Evolutionary conservation across 2,113 vertebrate species (phyloP).

Genomic region (Furnarius figulus): DNA sequence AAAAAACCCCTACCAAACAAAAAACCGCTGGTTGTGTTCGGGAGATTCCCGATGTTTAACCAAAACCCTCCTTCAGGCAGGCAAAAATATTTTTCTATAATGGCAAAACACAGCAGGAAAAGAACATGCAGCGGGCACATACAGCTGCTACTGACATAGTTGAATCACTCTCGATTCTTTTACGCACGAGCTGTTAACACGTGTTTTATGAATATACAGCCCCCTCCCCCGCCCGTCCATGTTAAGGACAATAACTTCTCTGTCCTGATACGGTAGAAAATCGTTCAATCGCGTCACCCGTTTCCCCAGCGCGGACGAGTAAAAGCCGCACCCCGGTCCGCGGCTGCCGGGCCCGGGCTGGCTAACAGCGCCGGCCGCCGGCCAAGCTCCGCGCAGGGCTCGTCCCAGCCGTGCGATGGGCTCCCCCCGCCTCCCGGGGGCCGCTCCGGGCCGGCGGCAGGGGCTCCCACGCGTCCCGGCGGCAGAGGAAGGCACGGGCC

Average conservation of each 20-base stretch:
- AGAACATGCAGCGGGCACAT: neutral
- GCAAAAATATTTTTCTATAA: neutral
- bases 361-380: neutral
- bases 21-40: rapidly evolving
- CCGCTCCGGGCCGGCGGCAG: neutral
- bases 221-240: neutral
- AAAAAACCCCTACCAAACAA: too few relatives aligned
- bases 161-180: neutral
- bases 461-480: neutral
- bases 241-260: neutral
- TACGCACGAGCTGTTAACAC: neutral
- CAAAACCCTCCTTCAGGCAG: neutral
- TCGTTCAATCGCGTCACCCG: neutral
- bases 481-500: too few relatives aligned
- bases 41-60: neutral
- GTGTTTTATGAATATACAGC: neutral
- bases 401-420: neutral
- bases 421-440: neutral
- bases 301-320: rapidly evolving
- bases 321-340: neutral
- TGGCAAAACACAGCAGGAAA: neutral
- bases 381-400: neutral
- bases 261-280: neutral
- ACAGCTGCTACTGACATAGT: neutral
- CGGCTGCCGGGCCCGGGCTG: too few relatives aligned